Evolutionary conservation across 2,113 vertebrate species (phyloP), one percentile per base, ranked within the genome.

Genomic region (Pagrus major): DNA sequence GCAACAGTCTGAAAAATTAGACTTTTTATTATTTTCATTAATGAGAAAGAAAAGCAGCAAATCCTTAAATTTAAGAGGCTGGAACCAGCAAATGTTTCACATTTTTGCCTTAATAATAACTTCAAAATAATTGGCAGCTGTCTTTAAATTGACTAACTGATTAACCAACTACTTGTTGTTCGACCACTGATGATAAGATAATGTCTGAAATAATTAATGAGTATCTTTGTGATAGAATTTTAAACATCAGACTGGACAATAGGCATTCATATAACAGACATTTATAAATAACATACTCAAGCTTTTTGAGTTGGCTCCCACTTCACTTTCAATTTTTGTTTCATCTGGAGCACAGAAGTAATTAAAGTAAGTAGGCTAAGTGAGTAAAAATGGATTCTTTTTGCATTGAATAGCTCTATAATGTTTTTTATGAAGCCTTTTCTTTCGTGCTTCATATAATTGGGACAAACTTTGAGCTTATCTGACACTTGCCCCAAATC

Each of bases 401-500:
- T 58, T 35, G 10, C 1, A 49, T 46, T 56, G 12, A 39, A 37
- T 8, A 29, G 10, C 47, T 63, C 37, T 29, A 47, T 21, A 2
- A 55, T 54, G 14, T 29, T 1, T 5, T 44, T 27, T n/a, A 15
- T 41, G 21, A 18, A 46, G n/a, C n/a, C n/a, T n/a, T 37, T 23
- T 52, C 6, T 2, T 41, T 20, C 44, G 37, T 18, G 37, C 31
- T 58, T 64, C 9, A 18, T 8, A 4, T 29, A 52, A 74, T 14
- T 42, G 58, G 25, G 58, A 35, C 9, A 46, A 64, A 58, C 14
- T 58, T 31, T 52, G 41, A 69, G 10, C 52, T 27, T 9, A 60
- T 52, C 20, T 66, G 55, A 76, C 55, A 25, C 29, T 31, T 31
- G 46, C 20, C 46, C 31, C 12, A 23, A 54, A 76, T 61, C 20